These are phyloP conservation scores for Tyria jacobaeae DNA, from an alignment of 2,888 invertebrate species.

Conservation along the genomic window DNA sequence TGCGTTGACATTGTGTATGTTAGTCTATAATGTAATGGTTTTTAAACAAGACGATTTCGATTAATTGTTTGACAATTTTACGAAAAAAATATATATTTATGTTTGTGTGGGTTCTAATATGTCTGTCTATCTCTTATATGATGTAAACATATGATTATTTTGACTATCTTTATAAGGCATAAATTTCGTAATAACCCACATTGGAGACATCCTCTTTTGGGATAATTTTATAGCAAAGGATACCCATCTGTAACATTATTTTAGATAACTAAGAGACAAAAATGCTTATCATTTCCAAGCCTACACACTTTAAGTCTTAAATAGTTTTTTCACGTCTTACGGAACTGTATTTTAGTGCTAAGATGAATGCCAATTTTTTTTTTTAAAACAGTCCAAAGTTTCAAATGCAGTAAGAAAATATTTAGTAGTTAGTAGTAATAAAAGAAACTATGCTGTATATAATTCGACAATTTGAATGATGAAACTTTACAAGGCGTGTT, in stretches of 20 bases:
- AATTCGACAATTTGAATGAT: slow-evolving; percentile 19
- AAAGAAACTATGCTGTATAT: slow-evolving; percentile 9
- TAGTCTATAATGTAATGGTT: no score
- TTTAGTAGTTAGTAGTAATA: slow-evolving; percentile 20
- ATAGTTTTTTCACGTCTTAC: slow-evolving; percentile 40
- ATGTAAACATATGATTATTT: neutral
- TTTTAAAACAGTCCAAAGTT: slow-evolving; percentile 3
- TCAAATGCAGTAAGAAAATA: slow-evolving; percentile 21
- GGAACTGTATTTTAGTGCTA: slow-evolving; percentile 41
- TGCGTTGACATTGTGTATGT: no score
- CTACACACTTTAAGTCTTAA: slow-evolving; percentile 39
- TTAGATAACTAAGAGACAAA: slow-evolving; percentile 39
- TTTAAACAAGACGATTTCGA: no score
- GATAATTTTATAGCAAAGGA: slow-evolving; percentile 39
- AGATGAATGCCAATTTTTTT: slow-evolving; percentile 49
- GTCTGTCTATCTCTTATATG: no score
- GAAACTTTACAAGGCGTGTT: slow-evolving; percentile 12
- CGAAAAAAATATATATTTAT: neutral
- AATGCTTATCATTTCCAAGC: slow-evolving; percentile 41
- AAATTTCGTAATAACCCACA: slow-evolving; percentile 18
- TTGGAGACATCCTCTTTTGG: slow-evolving; percentile 32
- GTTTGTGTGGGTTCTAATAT: neutral
- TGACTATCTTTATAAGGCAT: neutral
- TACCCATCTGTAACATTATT: slow-evolving; percentile 39
- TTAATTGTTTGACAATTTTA: no score